phyloP scores from a whole-genome alignment of 2,888 invertebrate genomes.

The Sphaeridia pumilis region DNA sequence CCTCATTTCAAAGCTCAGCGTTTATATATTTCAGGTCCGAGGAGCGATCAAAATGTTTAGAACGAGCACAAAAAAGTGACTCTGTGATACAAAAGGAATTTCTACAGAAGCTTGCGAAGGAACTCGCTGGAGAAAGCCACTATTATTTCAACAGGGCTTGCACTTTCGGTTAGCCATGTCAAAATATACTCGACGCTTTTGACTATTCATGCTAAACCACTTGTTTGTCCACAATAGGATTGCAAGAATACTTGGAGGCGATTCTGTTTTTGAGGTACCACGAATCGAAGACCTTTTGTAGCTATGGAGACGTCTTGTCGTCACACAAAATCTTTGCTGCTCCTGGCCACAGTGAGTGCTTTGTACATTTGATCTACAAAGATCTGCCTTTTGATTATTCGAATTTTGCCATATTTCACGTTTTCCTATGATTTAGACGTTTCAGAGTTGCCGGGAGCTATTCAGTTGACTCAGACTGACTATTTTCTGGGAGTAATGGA shows the following conservation, averaged over 20 bases:
- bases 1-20: background rate
- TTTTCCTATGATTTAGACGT: too few relatives aligned
- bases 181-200: background rate
- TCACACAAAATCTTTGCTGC: too few relatives aligned
- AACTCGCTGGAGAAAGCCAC: constrained; percentile 58
- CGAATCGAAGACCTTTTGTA: constrained; percentile 43
- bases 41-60: constrained; percentile 1
- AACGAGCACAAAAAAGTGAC: constrained; percentile 3
- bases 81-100: constrained; percentile 42
- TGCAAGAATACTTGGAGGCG: constrained; percentile 80
- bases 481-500: constrained; percentile 71
- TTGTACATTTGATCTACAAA: background rate
- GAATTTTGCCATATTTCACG: background rate
- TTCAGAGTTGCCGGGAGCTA: too few relatives aligned
- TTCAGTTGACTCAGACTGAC: constrained; percentile 43
- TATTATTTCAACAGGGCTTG: constrained; percentile 57
- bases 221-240: constrained; percentile 37
- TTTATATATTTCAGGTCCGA: background rate
- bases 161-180: constrained; percentile 44
- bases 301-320: too few relatives aligned
- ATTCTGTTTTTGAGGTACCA: constrained; percentile 62
- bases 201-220: background rate
- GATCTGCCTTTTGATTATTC: background rate
- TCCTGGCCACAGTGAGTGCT: background rate
- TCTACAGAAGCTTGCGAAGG: constrained; percentile 58